A percentile compares a stretch with the other conserved stretches of the same genome.
These are phyloP conservation scores for Microcaecilia unicolor DNA, from an alignment of 2,797 vertebrate genomes.

Conservation along the genomic window DNA sequence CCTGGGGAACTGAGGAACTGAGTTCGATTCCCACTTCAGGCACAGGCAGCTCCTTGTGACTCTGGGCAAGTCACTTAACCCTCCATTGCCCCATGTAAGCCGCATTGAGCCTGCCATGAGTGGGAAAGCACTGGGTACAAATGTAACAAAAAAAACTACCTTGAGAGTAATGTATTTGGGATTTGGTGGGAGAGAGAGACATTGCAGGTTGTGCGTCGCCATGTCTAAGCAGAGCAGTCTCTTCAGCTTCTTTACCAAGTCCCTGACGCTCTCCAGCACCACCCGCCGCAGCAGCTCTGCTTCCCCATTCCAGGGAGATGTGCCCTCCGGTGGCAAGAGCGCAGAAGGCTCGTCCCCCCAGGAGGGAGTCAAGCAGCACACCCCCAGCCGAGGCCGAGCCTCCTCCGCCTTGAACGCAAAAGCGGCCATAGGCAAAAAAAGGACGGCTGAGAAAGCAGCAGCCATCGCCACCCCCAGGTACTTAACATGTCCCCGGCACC, in stretches of 20 bases:
- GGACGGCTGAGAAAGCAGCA: background rate
- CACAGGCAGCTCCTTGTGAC: too few relatives aligned
- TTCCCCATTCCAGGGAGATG: constrained; percentile 55
- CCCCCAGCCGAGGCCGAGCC: background rate
- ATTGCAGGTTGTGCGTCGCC: background rate
- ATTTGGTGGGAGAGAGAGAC: background rate
- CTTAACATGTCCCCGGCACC: too few relatives aligned
- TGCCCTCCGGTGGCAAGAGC: constrained; percentile 39
- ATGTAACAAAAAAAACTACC: too few relatives aligned
- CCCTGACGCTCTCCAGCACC: constrained; percentile 52
- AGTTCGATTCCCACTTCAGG: too few relatives aligned
- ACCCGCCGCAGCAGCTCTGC: constrained; percentile 36
- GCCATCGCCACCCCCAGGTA: background rate
- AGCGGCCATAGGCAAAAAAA: too few relatives aligned
- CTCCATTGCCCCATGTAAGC: too few relatives aligned
- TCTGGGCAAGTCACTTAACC: too few relatives aligned
- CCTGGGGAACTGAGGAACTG: too few relatives aligned
- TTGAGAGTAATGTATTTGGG: too few relatives aligned
- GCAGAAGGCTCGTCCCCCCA: constrained; percentile 49
- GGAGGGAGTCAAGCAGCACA: constrained; percentile 41
- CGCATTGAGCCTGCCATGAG: too few relatives aligned
- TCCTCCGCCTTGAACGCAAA: too few relatives aligned
- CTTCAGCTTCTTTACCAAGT: constrained; percentile 78
- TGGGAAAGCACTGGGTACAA: too few relatives aligned
- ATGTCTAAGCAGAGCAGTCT: constrained; percentile 84